Percentiles rank a stretch among this genome's conserved stretches.
Conservation (phyloP, 1,140 invertebrate species). For the Drosophila ohnishii region DNA sequence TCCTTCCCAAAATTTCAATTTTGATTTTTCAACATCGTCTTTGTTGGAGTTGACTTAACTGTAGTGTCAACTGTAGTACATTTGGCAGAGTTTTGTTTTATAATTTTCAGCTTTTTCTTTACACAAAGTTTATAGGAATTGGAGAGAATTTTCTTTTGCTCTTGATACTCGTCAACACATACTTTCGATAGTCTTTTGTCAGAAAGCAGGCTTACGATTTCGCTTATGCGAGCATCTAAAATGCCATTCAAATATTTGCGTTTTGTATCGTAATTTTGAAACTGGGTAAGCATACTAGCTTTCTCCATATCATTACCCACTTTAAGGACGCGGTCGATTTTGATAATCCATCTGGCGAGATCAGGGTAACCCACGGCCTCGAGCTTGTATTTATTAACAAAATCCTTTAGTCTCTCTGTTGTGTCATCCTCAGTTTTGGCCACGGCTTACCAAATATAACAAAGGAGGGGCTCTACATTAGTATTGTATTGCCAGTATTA, state of each 20-base stretch:
- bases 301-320: rapidly evolving
- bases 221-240: not conserved
- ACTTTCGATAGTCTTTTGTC: not conserved
- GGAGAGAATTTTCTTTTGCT: not conserved
- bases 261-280: not conserved
- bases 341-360: not conserved
- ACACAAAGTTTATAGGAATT: too few species aligned
- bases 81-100: rapidly evolving
- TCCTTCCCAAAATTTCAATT: too few species aligned
- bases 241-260: not conserved
- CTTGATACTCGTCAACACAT: not conserved
- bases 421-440: too few species aligned
- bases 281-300: rapidly evolving
- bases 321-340: rapidly evolving
- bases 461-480: not conserved
- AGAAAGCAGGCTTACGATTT: not conserved
- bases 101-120: not conserved
- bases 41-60: too few species aligned
- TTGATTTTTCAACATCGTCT: too few species aligned
- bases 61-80: not conserved
- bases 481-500: not conserved
- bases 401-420: not conserved
- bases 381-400: not conserved
- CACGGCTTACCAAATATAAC: not conserved
- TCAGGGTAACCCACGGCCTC: not conserved